These are phyloP conservation scores for Miichthys miiuy DNA, from an alignment of 2,797 vertebrate genomes.

Conservation along the genomic window DNA sequence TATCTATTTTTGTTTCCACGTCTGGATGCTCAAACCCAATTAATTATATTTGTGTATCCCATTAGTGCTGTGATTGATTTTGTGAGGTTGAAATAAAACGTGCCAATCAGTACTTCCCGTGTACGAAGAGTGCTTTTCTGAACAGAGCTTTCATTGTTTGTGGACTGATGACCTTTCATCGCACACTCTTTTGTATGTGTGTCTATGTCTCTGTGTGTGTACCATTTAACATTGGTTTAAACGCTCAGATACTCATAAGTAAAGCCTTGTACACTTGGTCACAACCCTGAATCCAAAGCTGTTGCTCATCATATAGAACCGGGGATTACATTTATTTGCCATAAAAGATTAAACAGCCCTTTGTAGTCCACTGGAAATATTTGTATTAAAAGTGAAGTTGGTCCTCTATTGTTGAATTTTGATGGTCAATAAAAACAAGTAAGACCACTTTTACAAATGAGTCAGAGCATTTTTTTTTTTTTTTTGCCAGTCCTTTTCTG, in stretches of 20 bases:
- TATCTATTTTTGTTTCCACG: slow-evolving; percentile 76
- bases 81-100: slow-evolving; percentile 64
- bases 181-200: slow-evolving; percentile 35
- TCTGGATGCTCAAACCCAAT: slow-evolving; percentile 70
- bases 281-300: slow-evolving; percentile 29
- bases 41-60: slow-evolving; percentile 81
- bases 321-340: slow-evolving; percentile 29
- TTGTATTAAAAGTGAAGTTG: slow-evolving; percentile 35
- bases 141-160: slow-evolving; percentile 65
- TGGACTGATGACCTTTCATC: slow-evolving; percentile 73
- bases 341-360: slow-evolving; percentile 40
- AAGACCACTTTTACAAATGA: slow-evolving; percentile 49
- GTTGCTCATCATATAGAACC: slow-evolving; percentile 15
- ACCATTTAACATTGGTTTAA: slow-evolving; percentile 27
- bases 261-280: slow-evolving; percentile 16
- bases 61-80: slow-evolving; percentile 81
- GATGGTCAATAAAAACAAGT: slow-evolving; percentile 14
- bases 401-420: neutral
- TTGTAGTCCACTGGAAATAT: slow-evolving; percentile 16
- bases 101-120: slow-evolving; percentile 54
- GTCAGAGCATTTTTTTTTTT: slow-evolving; percentile 5
- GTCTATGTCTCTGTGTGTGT: neutral
- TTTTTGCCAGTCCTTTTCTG: slow-evolving; percentile 26
- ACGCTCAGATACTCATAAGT: slow-evolving; percentile 20
- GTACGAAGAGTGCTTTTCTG: slow-evolving; percentile 48